A percentile compares a stretch with the other conserved stretches of the same genome.
phyloP scores from a whole-genome alignment of 1,140 invertebrate genomes.

The Ctenoplectra terminalis region DNA sequence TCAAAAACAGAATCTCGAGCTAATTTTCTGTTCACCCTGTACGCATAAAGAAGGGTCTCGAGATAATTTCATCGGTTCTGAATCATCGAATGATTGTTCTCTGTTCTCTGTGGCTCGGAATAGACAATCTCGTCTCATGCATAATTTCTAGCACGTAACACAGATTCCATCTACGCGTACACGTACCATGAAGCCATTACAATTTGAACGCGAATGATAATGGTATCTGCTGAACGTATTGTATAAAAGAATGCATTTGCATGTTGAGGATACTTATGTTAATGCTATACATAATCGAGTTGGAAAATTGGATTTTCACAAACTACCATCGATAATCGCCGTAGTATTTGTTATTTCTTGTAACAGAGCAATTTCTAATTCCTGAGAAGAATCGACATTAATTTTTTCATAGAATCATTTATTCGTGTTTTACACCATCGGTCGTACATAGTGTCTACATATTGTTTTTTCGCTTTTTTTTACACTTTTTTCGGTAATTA shows the following conservation, averaged over 20 bases:
- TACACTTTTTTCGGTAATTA: too few relatives aligned
- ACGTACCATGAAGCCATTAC: not conserved
- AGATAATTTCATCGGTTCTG: constrained; percentile 25
- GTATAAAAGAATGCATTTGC: not conserved
- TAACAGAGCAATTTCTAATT: not conserved
- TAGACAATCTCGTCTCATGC: constrained; percentile 27
- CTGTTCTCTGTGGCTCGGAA: not conserved
- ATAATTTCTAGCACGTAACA: constrained; percentile 43
- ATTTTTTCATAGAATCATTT: not conserved
- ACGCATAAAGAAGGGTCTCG: not conserved
- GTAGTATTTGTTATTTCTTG: not conserved
- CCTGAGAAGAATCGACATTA: not conserved
- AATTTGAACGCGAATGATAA: constrained; percentile 21
- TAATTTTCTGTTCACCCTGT: not conserved
- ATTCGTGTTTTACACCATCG: not conserved
- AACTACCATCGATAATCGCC: not conserved
- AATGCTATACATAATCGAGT: not conserved
- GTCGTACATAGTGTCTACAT: too few relatives aligned
- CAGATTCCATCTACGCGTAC: constrained; percentile 20
- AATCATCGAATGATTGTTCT: constrained; percentile 28
- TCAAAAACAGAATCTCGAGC: not conserved
- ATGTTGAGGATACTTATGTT: not conserved
- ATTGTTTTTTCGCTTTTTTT: too few relatives aligned
- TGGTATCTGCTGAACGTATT: not conserved
- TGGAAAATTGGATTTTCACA: not conserved